These are phyloP conservation scores for Gandaritis pyraliata DNA, from an alignment of 2,888 invertebrate genomes.

Conservation along the genomic window DNA sequence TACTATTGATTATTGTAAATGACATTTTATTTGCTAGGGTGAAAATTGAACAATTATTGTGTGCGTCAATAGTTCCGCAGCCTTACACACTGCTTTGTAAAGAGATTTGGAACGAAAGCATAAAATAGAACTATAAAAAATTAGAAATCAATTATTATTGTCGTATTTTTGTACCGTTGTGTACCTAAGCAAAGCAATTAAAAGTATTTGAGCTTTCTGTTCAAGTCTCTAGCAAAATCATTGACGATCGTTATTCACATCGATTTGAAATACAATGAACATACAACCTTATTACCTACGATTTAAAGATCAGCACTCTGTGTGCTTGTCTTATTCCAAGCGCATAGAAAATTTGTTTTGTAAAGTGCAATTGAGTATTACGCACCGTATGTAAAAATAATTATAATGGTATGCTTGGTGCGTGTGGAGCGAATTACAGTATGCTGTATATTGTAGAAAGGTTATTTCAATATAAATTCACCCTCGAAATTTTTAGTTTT, in stretches of 20 bases:
- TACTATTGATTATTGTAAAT: conserved; percentile 27
- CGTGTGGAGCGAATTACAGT: conserved; percentile 62
- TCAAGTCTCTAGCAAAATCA: conserved; percentile 11
- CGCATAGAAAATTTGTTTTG: conserved; percentile 26
- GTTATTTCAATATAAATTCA: conserved; percentile 82
- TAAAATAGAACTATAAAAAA: conserved; percentile 38
- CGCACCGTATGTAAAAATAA: conserved; percentile 59
- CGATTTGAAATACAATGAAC: conserved; percentile 25
- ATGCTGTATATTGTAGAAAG: conserved; percentile 81
- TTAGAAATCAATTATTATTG: conserved; percentile 22
- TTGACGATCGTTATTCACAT: background rate
- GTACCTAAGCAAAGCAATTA: conserved; percentile 8
- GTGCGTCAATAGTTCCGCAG: background rate
- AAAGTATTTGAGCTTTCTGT: conserved; percentile 12
- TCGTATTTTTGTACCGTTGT: conserved; percentile 17
- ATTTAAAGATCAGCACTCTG: conserved; percentile 2
- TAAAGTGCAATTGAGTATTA: conserved; percentile 45
- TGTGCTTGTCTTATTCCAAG: conserved; percentile 17
- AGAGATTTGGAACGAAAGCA: conserved; percentile 15
- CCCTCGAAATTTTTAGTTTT: conserved; percentile 63
- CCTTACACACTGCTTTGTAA: background rate
- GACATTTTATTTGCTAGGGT: conserved; percentile 34
- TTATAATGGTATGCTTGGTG: conserved; percentile 43
- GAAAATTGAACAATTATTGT: conserved; percentile 7
- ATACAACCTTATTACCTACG: background rate